Evolutionary conservation across 2,797 vertebrate genomes (phyloP), one percentile per base, ranked within the genome.

Genomic region (Alauda arvensis): DNA sequence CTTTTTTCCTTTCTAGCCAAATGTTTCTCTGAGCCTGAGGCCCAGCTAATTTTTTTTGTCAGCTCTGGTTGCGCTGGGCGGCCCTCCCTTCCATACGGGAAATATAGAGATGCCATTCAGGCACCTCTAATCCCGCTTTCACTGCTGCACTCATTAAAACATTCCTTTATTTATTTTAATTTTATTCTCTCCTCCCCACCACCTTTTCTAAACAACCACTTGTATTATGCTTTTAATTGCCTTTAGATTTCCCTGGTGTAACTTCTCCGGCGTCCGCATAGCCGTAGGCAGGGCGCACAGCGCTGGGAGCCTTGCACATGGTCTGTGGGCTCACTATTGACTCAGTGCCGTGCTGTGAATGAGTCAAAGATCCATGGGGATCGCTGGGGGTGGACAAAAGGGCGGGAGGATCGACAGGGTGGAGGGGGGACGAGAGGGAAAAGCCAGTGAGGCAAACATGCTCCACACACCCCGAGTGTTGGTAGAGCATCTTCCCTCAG

Each of bases 161-260:
- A 90, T 87, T 91, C 94, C 91, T 91, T 89, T 94, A 94, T 95
- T 96, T 95, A 92, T 91, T 95, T 96, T 92, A 93, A 93, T 93
- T 92, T 95, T 90, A 93, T 78, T 93, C 92, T 92, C 88, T 91
- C 88, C 92, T 89, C 84, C 83, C 88, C 66, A 49, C 88, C 83
- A 93, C 81, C 92, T 94, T 93, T 91, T 82, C 91, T 92, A 93
- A 94, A 94, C 92, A 93, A 85, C 91, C 81, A 56, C 92, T 90
- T 80, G 77, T 49, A 89, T 93, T 93, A 92, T 94, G 85, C 90
- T 88, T 92, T 87, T 95, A 92, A 94, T 93, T 94, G 88, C 91
- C 85, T 92, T 94, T 92, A 91, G 79, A 89, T 94, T 94, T 94
- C 92, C 92, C 90, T 77, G 62, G 90, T 90, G 91, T 85, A 85